Base-by-base conservation (phyloP, 2,113 vertebrate genomes). In the Falcunculus frontatus region DNA sequence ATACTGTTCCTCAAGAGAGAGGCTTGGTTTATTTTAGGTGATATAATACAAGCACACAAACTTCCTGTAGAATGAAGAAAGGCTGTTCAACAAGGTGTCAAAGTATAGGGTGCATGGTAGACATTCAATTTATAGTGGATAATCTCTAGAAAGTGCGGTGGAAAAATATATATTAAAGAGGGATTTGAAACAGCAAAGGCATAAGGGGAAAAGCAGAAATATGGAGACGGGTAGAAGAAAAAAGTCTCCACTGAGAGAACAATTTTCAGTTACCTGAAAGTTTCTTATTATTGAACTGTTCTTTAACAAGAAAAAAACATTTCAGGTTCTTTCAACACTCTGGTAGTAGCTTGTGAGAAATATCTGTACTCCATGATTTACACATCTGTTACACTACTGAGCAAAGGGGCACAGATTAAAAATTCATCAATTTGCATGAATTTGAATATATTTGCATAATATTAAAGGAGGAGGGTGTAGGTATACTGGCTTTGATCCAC, bases 361-460 rank as follows among this genome's bases (percentile, higher is more conserved):
- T n/a, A 19, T 78, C 77, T 91, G 44, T 0, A 1, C 15, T 63
- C 39, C 7, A 5, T 44, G 56, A 72, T 84, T 90, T 92, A 87
- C 65, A 41, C 60, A 52, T 68, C 25, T 84, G 52, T 60, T 75
- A 89, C n/a, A 57, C 13, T 79, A 53, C n/a, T 52, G 27, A 92
- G 86, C 21, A 86, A 92, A 86, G 72, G 39, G 15, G 6, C 13
- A 39, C 8, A 9, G 72, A 86, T 49, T 88, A 16, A 81, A 94
- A 67, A 74, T 55, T 22, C 11, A 30, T 86, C 6, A 3, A 86
- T 90, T 93, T 95, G 25, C 59, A 84, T 78, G 16, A 8, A 92
- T 89, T 17, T 81, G 16, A 78, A 87, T 78, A 26, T 47, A 49
- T 93, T 86, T 81, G 35, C 37, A 81, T 87, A 78, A 55, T 75